A percentile compares a stretch with the other conserved stretches of the same genome.
These are phyloP conservation scores for Cryptophagus acutangulus DNA, from an alignment of 2,888 invertebrate genomes.

Conservation along the genomic window DNA sequence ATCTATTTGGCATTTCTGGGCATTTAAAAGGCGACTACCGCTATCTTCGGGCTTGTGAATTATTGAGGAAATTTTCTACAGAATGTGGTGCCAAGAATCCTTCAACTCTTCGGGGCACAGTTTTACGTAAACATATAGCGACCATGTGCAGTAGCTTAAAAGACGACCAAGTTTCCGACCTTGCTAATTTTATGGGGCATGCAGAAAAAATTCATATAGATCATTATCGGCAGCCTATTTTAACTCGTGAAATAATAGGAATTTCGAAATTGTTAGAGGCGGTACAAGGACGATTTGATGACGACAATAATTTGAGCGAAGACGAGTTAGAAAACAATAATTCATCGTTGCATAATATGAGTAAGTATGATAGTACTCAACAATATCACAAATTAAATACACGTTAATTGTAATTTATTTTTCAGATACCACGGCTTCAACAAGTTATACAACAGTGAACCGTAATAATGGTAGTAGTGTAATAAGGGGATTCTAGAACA, in stretches of 20 bases:
- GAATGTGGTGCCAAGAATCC: slow-evolving; percentile 28
- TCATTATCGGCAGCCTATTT: slow-evolving; percentile 26
- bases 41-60: slow-evolving; percentile 25
- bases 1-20: slow-evolving; percentile 18
- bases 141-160: slow-evolving; percentile 27
- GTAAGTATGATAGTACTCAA: no score
- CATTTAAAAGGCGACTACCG: neutral
- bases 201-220: slow-evolving; percentile 29
- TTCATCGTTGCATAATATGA: no score
- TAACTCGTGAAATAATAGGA: slow-evolving; percentile 21
- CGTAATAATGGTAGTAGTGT: no score
- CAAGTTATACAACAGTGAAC: no score
- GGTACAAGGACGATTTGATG: slow-evolving; percentile 19
- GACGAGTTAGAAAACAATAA: no score
- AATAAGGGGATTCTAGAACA: no score
- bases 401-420: no score
- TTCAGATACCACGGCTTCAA: no score
- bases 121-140: slow-evolving; percentile 29
- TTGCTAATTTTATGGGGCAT: slow-evolving; percentile 32
- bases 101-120: slow-evolving; percentile 23
- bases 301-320: neutral
- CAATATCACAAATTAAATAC: no score
- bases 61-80: slow-evolving; percentile 24
- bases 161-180: slow-evolving; percentile 24
- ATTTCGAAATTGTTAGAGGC: slow-evolving; percentile 25